A percentile compares a stretch with the other conserved stretches of the same genome.
Conservation (phyloP, 2,113 vertebrate genomes). For the Clarias gariepinus region DNA sequence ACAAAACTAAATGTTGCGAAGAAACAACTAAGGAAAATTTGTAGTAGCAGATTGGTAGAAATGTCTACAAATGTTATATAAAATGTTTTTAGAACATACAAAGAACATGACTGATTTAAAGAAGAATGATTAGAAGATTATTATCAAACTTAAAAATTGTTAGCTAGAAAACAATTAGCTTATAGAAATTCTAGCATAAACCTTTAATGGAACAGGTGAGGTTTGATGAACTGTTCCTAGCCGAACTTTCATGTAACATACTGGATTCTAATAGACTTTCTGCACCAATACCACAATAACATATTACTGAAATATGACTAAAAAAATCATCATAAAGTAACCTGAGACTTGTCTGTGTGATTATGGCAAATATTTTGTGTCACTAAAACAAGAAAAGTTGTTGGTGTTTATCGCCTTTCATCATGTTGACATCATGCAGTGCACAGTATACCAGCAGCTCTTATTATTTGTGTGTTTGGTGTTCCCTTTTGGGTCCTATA, state of each 20-base stretch:
- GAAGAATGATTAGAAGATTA: not conserved
- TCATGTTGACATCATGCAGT: not conserved
- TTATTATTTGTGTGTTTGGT: not conserved
- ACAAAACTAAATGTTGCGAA: not conserved
- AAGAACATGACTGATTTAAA: not conserved
- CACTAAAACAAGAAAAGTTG: not conserved
- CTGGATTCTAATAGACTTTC: not conserved
- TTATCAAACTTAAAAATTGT: not conserved
- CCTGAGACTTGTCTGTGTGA: not conserved
- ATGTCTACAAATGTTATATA: not conserved
- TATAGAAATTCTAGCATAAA: not conserved
- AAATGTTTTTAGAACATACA: not conserved
- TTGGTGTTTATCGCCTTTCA: not conserved
- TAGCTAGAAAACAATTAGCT: not conserved
- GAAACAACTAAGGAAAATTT: not conserved
- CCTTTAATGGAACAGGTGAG: not conserved
- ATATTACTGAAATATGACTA: not conserved
- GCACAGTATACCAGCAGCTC: not conserved
- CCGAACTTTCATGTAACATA: not conserved
- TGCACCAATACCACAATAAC: not conserved
- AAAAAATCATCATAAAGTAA: not conserved
- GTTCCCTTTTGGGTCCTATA: not conserved
- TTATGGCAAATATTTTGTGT: not conserved
- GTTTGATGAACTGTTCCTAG: not conserved
- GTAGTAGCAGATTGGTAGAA: not conserved